These are phyloP conservation scores for Neogobius melanostomus DNA, from an alignment of 2,113 vertebrate genomes.

Conservation along the genomic window DNA sequence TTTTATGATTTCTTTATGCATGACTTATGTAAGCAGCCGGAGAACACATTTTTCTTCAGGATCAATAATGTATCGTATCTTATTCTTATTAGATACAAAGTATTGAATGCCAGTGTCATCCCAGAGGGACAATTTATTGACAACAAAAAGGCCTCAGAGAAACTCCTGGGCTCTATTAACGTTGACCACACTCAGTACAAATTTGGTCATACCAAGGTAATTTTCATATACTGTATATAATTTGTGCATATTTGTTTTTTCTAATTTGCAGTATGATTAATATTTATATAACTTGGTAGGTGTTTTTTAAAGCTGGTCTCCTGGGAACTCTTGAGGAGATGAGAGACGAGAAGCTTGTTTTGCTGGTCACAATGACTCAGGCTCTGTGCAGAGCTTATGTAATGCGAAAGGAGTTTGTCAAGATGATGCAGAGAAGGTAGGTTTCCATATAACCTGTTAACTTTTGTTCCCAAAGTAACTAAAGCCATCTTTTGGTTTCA, in stretches of 20 bases:
- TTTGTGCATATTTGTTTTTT: background rate
- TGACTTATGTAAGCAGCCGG: too few species aligned
- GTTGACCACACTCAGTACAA: slow-evolving; percentile 88
- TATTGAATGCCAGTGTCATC: slow-evolving; percentile 84
- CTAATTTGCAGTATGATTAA: background rate
- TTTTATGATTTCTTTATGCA: too few species aligned
- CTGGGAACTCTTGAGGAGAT: slow-evolving; percentile 89
- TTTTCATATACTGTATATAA: background rate
- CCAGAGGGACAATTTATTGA: slow-evolving; percentile 86
- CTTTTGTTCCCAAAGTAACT: background rate
- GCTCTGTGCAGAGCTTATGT: slow-evolving; percentile 86
- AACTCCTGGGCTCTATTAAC: slow-evolving; percentile 85
- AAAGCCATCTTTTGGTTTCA: slow-evolving; percentile 13
- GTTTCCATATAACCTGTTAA: background rate
- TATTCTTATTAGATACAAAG: slow-evolving; percentile 67
- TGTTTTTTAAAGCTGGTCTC: slow-evolving; percentile 90
- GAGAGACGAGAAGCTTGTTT: slow-evolving; percentile 90
- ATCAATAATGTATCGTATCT: too few species aligned
- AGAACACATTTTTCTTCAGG: too few species aligned
- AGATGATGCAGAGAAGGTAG: slow-evolving; percentile 88
- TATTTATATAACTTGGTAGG: slow-evolving; percentile 61
- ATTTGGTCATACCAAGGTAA: slow-evolving; percentile 91
- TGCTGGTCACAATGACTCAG: slow-evolving; percentile 91
- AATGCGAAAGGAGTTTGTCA: slow-evolving; percentile 84
- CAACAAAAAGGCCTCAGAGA: slow-evolving; percentile 89